A percentile compares a stretch with the other conserved stretches of the same genome.
phyloP scores from a whole-genome alignment of 1,140 invertebrate genomes.

The Orchesella cincta region DNA sequence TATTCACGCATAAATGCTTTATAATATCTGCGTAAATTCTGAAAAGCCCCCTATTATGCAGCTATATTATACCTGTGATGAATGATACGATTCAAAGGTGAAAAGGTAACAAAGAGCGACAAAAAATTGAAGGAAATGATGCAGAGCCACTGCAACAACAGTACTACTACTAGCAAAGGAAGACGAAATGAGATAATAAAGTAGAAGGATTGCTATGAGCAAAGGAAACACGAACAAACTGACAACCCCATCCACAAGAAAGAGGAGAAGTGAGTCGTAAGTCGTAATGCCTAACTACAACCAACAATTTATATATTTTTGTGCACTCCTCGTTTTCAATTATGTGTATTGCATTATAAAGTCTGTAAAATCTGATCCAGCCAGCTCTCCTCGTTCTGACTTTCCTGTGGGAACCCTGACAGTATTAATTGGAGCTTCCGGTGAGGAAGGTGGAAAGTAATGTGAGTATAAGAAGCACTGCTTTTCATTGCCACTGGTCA shows the following conservation, averaged over 20 bases:
- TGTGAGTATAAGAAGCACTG: constrained; percentile 44
- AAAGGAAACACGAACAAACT: neutral
- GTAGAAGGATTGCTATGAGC: neutral
- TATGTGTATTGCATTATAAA: neutral
- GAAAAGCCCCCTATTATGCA: neutral
- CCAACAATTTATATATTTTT: neutral
- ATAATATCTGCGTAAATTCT: neutral
- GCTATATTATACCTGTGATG: neutral
- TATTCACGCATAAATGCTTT: neutral
- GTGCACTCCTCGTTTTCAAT: neutral
- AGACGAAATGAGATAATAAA: neutral
- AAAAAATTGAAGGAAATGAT: constrained; percentile 18
- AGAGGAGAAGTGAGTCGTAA: neutral
- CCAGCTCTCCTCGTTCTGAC: constrained; percentile 24
- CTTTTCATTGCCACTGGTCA: constrained; percentile 21
- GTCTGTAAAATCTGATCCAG: constrained; percentile 48
- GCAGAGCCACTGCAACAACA: neutral
- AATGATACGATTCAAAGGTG: constrained; percentile 4
- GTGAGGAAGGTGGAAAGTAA: constrained; percentile 32
- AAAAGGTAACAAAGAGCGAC: constrained; percentile 27
- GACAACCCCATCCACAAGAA: neutral
- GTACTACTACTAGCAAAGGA: neutral
- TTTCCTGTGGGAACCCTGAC: constrained; percentile 48
- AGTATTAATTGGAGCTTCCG: constrained; percentile 51
- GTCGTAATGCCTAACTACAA: neutral